Evolutionary conservation across 1,140 invertebrate genomes (phyloP).

Genomic region (Drosophila bifasciata): DNA sequence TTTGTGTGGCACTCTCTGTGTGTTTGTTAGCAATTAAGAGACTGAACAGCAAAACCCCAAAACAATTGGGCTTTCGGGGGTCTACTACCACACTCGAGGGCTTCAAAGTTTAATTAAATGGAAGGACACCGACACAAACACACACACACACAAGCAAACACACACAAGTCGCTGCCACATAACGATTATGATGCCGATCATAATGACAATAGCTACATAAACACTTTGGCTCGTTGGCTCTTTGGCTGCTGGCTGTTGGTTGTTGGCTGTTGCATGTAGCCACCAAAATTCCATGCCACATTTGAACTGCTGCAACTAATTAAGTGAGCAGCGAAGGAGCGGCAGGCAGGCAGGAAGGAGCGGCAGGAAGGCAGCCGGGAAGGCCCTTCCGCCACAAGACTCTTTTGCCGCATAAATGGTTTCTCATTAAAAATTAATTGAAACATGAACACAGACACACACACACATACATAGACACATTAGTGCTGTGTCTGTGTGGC

Average conservation of each 20-base stretch:
- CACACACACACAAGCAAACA: no score
- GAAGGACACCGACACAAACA: background rate
- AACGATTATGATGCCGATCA: constrained; percentile 46
- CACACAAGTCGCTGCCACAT: constrained; percentile 35
- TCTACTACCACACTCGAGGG: constrained; percentile 35
- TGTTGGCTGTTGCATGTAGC: constrained; percentile 18
- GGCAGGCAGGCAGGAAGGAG: constrained; percentile 7
- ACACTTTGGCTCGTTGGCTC: no score
- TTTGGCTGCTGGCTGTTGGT: background rate
- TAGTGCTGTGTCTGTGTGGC: constrained; percentile 2
- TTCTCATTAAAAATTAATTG: constrained; percentile 67
- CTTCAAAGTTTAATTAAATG: constrained; percentile 68
- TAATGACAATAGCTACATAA: constrained; percentile 9
- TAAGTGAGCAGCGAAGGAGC: constrained; percentile 26
- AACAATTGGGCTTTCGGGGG: constrained; percentile 15
- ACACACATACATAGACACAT: constrained; percentile 13
- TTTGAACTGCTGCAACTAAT: constrained; percentile 55
- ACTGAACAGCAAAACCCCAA: constrained; percentile 40
- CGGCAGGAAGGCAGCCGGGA: constrained; percentile 2
- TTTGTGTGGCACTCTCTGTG: constrained; percentile 27
- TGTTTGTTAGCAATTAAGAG: constrained; percentile 58
- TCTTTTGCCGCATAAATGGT: constrained; percentile 45
- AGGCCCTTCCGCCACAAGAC: no score
- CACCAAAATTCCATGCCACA: constrained; percentile 2
- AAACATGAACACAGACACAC: constrained; percentile 18